Evolutionary conservation across 2,113 vertebrate species (phyloP).

Genomic region (Rallus limicola): DNA sequence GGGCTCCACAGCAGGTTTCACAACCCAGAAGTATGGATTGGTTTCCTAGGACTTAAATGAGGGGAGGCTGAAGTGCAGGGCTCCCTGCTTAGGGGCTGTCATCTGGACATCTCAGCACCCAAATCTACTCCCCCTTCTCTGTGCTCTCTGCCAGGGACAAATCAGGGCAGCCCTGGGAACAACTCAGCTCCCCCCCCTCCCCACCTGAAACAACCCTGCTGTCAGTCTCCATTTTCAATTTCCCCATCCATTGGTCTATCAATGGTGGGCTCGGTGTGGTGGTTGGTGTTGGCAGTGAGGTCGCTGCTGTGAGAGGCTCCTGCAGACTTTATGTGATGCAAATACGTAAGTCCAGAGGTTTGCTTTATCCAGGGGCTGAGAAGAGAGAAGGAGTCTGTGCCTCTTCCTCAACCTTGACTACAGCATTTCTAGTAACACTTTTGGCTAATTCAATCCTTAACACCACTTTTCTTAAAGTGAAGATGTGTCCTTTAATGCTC

Average conservation of each 20-base stretch:
- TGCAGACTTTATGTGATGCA: not conserved
- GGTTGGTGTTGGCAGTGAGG: fast-evolving
- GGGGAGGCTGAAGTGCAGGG: not conserved
- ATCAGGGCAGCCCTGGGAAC: not conserved
- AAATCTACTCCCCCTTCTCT: not conserved
- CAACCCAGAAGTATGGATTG: not conserved
- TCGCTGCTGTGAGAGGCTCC: not conserved
- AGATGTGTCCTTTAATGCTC: not conserved
- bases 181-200: not conserved
- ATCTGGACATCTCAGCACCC: fast-evolving
- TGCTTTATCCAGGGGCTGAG: not conserved
- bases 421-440: not conserved
- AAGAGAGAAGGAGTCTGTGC: not conserved
- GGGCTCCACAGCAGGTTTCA: fast-evolving
- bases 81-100: not conserved
- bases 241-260: not conserved
- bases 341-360: not conserved
- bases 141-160: not conserved
- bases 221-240: not conserved
- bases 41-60: not conserved
- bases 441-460: not conserved
- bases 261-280: not conserved
- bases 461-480: not conserved
- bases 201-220: fast-evolving
- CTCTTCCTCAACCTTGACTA: not conserved